Evolutionary conservation across 2,797 vertebrate genomes (phyloP).

Genomic region (Apogon talboti): DNA sequence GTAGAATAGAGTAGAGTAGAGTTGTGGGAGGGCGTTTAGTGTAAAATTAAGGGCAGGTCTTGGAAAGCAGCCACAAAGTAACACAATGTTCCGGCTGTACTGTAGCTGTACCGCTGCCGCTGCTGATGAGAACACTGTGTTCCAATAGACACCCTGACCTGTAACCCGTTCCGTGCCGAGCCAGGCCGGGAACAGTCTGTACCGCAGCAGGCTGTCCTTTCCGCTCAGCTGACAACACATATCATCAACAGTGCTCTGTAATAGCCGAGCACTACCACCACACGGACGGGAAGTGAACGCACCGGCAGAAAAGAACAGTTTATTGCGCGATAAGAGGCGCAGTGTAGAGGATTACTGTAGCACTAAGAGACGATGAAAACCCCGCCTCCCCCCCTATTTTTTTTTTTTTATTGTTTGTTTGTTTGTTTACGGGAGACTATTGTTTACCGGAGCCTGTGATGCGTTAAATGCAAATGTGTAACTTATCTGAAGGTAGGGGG

Average conservation of each 20-base stretch:
- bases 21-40: conserved; percentile 80
- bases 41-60: conserved; percentile 86
- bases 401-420: background rate
- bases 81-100: conserved; percentile 91
- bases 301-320: conserved; percentile 44
- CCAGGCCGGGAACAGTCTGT: conserved; percentile 82
- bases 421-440: conserved; percentile 13
- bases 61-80: conserved; percentile 89
- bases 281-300: conserved; percentile 32
- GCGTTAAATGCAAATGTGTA: conserved; percentile 1
- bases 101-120: conserved; percentile 86
- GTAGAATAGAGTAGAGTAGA: conserved; percentile 32
- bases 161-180: conserved; percentile 87
- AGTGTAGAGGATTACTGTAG: conserved; percentile 45
- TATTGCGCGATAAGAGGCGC: conserved; percentile 50
- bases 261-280: conserved; percentile 5
- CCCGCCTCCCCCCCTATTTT: conserved; percentile 3
- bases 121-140: conserved; percentile 89
- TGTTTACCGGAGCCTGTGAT: no score
- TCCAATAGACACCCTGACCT: conserved; percentile 89
- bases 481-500: conserved; percentile 38
- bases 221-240: conserved; percentile 67
- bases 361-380: conserved; percentile 32
- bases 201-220: conserved; percentile 76
- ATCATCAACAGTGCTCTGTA: conserved; percentile 49